A percentile compares a stretch with the other conserved stretches of the same genome.
phyloP scores from a whole-genome alignment of 2,113 vertebrate species.

The Callorhinus ursinus region DNA sequence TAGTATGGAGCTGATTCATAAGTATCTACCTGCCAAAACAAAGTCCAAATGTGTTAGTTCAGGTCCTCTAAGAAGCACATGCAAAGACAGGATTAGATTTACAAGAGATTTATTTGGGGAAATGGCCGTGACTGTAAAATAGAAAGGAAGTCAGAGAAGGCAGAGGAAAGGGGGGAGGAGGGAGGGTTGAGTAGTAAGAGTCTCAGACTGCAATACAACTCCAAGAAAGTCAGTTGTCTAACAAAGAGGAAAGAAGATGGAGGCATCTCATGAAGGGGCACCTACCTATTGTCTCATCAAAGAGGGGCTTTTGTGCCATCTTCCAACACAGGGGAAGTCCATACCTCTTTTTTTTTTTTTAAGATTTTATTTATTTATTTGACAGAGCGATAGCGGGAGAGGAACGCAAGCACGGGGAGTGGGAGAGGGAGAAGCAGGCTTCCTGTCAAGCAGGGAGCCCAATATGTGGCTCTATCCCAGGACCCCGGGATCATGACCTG shows the following conservation, averaged over 20 bases:
- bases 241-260: neutral
- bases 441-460: too few species aligned
- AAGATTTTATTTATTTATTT: too few species aligned
- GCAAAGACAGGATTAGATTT: neutral
- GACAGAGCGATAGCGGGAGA: too few species aligned
- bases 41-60: slow-evolving; percentile 8
- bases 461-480: too few species aligned
- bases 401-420: too few species aligned
- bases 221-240: neutral
- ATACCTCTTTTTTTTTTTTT: neutral
- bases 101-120: neutral
- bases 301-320: neutral
- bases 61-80: neutral
- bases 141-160: neutral
- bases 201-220: neutral
- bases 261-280: neutral
- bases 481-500: too few species aligned
- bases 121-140: neutral
- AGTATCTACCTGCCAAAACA: slow-evolving; percentile 13
- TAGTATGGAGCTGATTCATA: neutral
- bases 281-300: neutral
- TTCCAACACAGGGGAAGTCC: neutral
- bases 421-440: too few species aligned
- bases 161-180: neutral
- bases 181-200: neutral